Evolutionary conservation across 2,797 vertebrate genomes (phyloP).

Genomic region (Hirundo rustica): DNA sequence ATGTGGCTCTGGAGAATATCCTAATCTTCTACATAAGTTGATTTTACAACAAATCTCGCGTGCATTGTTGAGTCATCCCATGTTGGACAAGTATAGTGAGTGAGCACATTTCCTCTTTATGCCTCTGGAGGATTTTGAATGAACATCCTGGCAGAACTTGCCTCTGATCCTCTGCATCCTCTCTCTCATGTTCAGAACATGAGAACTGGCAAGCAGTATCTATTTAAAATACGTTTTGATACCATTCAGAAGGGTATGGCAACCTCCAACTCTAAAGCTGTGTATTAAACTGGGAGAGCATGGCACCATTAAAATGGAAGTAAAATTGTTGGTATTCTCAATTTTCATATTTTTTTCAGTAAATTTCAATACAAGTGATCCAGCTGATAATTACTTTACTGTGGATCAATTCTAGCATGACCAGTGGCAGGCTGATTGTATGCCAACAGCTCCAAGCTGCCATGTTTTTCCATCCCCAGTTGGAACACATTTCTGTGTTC

Average conservation of each 20-base stretch:
- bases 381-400: not conserved
- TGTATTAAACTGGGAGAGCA: not conserved
- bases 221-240: not conserved
- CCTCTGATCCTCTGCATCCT: not conserved
- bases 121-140: constrained; percentile 28
- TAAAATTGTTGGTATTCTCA: not conserved
- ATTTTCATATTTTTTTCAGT: not conserved
- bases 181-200: not conserved
- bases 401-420: not conserved
- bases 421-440: not conserved
- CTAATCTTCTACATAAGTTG: constrained; percentile 23
- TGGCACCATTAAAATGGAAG: not conserved
- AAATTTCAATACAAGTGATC: not conserved
- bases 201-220: not conserved
- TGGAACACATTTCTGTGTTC: not conserved
- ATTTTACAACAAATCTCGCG: not conserved
- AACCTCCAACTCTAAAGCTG: not conserved
- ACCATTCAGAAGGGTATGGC: not conserved
- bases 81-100: constrained; percentile 9
- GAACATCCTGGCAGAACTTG: not conserved
- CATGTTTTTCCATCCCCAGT: not conserved
- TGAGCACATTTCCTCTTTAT: constrained; percentile 51
- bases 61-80: constrained; percentile 15
- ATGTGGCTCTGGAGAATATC: constrained; percentile 20
- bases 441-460: not conserved